Evolutionary conservation across 2,113 vertebrate species (phyloP), one percentile per base, ranked within the genome.

Genomic region (Chelonoidis abingdonii): DNA sequence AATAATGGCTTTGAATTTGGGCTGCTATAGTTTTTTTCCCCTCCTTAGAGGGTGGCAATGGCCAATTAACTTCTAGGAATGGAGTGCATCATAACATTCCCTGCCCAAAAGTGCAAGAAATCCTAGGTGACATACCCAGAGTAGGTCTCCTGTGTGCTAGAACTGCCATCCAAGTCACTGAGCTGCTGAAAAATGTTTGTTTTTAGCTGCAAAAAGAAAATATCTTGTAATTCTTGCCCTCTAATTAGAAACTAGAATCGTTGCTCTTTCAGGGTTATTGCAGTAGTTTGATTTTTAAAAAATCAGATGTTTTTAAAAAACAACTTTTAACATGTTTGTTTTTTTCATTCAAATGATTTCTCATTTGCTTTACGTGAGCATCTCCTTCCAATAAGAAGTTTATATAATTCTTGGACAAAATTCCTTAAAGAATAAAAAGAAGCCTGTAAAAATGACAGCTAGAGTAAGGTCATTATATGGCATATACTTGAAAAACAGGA

Each of bases 1-100:
- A 93, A n/a, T 59, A 54, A 92, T 56, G 86, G 8, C 89, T 96
- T 89, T 78, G 62, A 93, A 80, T 10, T 53, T 81, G 29, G 21
- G 6, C 89, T 92, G 81, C 80, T 8, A 1, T 78, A 31, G 31
- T 82, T 90, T 80, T 91, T 91, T 85, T 90, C 41, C 29, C 8
- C 47, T 69, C 59, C 72, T 24, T 35, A 83, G 13, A 1, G 1
- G 2, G 52, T 1, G 82, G 93, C 83, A 82, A 78, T 38, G 91
- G 92, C 52, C 56, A 8, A 47, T 97, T 86, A 97, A 97, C 97
- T 97, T 98, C 96, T 83, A 98, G 97, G 97, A 98, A 97, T 6
- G 76, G 50, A 86, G 72, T 88, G 85, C 50, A 2, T 54, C 19
- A 1, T 0, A 1, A 82, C 94, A 79, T 84, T 31, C 75, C 88